A percentile compares a stretch with the other conserved stretches of the same genome.
Evolutionary conservation across 1,140 invertebrate species (phyloP).

Genomic region (Ceratitis capitata): DNA sequence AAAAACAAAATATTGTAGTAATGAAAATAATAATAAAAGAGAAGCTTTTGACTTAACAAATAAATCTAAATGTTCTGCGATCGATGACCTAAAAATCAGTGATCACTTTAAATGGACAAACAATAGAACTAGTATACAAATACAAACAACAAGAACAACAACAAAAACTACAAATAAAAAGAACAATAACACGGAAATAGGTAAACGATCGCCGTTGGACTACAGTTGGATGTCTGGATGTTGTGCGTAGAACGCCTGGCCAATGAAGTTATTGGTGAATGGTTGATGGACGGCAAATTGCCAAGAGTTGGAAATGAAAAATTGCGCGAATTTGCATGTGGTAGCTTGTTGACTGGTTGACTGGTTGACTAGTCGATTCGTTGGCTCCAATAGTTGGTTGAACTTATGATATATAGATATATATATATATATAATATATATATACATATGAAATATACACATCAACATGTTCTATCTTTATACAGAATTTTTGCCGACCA

Average conservation of each 20-base stretch:
- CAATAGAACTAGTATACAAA: background rate
- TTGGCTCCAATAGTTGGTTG: background rate
- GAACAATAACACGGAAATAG: background rate
- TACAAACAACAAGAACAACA: background rate
- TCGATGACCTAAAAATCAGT: conserved; percentile 29
- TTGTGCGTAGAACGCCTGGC: background rate
- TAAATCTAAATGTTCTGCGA: conserved; percentile 27
- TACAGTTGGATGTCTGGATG: background rate
- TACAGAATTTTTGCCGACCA: background rate
- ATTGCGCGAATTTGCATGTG: conserved; percentile 1
- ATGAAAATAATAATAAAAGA: background rate
- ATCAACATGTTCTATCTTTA: too few species aligned
- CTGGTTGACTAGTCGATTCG: too few species aligned
- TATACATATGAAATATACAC: too few species aligned
- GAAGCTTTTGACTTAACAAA: background rate
- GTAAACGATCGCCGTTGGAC: background rate
- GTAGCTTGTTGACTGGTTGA: too few species aligned
- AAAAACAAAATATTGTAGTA: background rate
- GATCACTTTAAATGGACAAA: conserved; percentile 14
- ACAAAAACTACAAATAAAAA: background rate
- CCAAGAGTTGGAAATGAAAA: background rate
- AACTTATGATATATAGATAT: background rate
- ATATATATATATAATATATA: background rate
- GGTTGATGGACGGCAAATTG: background rate
- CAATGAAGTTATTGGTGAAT: background rate